Conservation (phyloP, 2,888 invertebrate species). For the Siphlonurus alternatus region DNA sequence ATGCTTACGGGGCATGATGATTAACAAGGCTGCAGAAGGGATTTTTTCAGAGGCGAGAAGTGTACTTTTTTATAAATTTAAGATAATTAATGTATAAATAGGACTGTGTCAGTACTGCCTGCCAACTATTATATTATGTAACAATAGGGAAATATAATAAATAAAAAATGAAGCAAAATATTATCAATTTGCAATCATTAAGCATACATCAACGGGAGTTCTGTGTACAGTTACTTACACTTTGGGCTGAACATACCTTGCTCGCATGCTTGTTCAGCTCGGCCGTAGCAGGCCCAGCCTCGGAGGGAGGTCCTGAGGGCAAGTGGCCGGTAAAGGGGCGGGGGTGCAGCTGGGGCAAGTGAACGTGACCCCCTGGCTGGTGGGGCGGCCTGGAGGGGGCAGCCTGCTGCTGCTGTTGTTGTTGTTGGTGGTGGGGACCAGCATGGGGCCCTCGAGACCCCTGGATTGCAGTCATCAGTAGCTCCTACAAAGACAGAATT, state of each 20-base stretch:
- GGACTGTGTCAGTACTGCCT: no score
- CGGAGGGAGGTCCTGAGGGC: slow-evolving; percentile 12
- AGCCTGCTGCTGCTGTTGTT: background rate
- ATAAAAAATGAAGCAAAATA: background rate
- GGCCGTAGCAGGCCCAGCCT: slow-evolving; percentile 38
- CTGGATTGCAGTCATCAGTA: background rate
- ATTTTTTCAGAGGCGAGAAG: no score
- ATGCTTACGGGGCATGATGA: no score
- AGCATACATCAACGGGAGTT: no score
- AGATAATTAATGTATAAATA: no score
- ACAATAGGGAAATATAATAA: background rate
- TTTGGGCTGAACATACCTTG: slow-evolving; percentile 29
- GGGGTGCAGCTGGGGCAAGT: slow-evolving; percentile 10
- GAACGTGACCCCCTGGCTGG: background rate
- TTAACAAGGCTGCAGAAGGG: no score
- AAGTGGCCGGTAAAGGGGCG: slow-evolving; percentile 7
- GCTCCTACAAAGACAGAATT: no score
- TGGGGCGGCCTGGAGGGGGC: background rate
- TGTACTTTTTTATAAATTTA: no score
- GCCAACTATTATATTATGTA: no score
- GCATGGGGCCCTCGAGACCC: background rate
- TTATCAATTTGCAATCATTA: background rate
- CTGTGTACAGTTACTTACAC: no score
- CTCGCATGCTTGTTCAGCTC: slow-evolving; percentile 39
- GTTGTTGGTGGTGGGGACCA: background rate